Conservation (phyloP, 2,113 vertebrate species). For the Cochlearius cochlearius region DNA sequence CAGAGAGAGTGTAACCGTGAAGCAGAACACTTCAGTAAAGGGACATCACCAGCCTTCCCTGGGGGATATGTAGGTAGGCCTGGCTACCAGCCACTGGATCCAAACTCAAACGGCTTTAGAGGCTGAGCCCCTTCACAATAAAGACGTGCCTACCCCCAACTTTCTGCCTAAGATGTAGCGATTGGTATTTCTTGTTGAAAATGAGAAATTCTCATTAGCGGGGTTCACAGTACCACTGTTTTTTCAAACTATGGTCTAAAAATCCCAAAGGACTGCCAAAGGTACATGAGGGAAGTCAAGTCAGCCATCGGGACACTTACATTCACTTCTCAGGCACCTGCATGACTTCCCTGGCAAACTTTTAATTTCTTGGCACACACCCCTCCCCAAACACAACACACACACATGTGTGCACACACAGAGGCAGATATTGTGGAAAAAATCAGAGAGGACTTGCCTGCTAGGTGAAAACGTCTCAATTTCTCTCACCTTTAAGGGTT, state of each 20-base stretch:
- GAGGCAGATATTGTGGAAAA: not conserved
- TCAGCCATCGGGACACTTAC: not conserved
- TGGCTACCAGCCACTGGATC: not conserved
- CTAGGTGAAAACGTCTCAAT: not conserved
- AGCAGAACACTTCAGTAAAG: not conserved
- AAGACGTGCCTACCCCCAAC: not conserved
- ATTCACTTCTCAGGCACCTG: not conserved
- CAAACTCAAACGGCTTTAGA: not conserved
- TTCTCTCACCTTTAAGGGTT: not conserved
- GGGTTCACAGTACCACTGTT: not conserved
- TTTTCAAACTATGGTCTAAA: not conserved
- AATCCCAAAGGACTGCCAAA: not conserved
- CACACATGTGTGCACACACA: fast-evolving
- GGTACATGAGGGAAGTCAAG: not conserved
- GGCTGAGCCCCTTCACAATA: not conserved
- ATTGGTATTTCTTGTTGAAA: not conserved
- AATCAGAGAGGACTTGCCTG: not conserved
- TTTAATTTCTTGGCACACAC: not conserved
- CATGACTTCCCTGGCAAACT: not conserved
- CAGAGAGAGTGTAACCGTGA: fast-evolving
- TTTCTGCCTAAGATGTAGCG: not conserved
- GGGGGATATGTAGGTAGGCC: fast-evolving
- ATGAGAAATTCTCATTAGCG: not conserved
- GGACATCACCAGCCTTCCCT: not conserved
- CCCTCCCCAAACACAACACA: not conserved